Base-by-base conservation (phyloP, 2,113 vertebrate genomes). In the Chitala chitala region DNA sequence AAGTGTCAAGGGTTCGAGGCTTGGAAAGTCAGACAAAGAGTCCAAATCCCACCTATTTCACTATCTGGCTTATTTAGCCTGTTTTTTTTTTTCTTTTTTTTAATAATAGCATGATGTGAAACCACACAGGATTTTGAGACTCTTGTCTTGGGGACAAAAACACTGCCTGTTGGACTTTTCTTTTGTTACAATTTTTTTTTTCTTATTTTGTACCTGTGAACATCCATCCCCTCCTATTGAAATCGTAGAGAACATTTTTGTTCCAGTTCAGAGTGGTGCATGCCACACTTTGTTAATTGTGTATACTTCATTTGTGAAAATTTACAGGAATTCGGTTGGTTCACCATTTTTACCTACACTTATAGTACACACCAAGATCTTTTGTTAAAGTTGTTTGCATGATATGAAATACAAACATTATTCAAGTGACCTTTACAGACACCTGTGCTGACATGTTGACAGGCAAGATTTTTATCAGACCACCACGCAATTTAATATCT, bases 281-380 rank as follows among this genome's bases (percentile, higher is more conserved):
- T 63, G 10, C 38, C 31, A 63, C 59, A 63, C 10, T 63, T 63
- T 36, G 38, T 20, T 33, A 38, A 8, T 63, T 5, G n/a, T 5
- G 33, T 63, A 63, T 38, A 63, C 38, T 63, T 63, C 33, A 63
- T 63, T 38, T 63, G 38, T n/a, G 59, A 63, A 10, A 15, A 33
- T 36, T 7, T n/a, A 63, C 29, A 38, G 33, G 29, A 38, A 36
- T 63, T 38, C 33, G 20, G 59, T 63, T 63, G 31, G 15, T 1
- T 7, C 15, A 20, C 59, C 20, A 33, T 36, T 63, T 29, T 63
- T 63, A 63, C 20, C 6, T 17, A 20, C 33, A 38, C 59, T 63
- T 63, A n/a, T n/a, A 63, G 15, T 63, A n/a, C 50, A 63, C 36
- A 38, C 58, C 33, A 61, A 63, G 59, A 38, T 38, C 31, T 38